These are phyloP conservation scores for Hassar affinis DNA, from an alignment of 2,113 vertebrate species.

Conservation along the genomic window DNA sequence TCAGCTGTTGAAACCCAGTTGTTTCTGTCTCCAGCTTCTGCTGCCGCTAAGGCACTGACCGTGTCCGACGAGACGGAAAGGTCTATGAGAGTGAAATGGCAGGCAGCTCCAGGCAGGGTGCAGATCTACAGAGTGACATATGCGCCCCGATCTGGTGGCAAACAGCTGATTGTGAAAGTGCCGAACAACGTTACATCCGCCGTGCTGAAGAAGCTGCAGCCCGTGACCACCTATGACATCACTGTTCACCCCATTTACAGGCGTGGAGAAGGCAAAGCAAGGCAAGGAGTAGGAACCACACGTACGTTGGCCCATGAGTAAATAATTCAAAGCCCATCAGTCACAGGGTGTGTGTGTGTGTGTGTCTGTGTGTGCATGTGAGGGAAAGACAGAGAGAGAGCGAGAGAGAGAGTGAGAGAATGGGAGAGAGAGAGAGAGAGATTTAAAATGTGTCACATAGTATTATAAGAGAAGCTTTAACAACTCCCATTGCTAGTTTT, in stretches of 20 bases:
- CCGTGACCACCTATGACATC: conserved; percentile 82
- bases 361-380: background rate
- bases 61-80: conserved; percentile 87
- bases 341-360: conserved; percentile 35
- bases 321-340: conserved; percentile 66
- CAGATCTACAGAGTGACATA: conserved; percentile 85
- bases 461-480: background rate
- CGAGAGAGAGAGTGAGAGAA: background rate
- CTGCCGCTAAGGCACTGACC: conserved; percentile 70
- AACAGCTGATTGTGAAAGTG: conserved; percentile 77
- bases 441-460: background rate
- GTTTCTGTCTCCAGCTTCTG: conserved; percentile 71
- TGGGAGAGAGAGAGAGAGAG: background rate
- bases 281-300: conserved; percentile 95
- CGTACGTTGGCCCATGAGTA: conserved; percentile 75
- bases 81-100: conserved; percentile 84
- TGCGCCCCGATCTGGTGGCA: conserved; percentile 72
- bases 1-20: background rate
- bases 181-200: conserved; percentile 72
- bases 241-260: conserved; percentile 86
- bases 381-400: no score
- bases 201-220: conserved; percentile 81
- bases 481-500: background rate
- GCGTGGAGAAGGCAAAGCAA: conserved; percentile 87
- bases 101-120: conserved; percentile 81